These are phyloP conservation scores for Ceratotherium simum DNA, from an alignment of 2,113 vertebrate species.

Conservation along the genomic window DNA sequence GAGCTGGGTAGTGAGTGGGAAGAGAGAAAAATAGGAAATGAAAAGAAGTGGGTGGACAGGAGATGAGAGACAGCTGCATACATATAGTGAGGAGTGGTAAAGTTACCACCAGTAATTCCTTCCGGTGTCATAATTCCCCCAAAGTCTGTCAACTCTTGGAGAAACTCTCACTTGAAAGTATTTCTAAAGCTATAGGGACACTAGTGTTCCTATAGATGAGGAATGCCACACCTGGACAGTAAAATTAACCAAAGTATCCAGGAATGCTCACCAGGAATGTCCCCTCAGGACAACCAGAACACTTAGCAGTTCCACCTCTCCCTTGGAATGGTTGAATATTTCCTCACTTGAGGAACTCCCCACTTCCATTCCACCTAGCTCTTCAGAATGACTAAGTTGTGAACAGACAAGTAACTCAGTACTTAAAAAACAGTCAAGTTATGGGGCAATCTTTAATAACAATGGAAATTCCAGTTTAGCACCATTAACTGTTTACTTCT, in stretches of 20 bases:
- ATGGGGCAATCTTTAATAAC: conserved; percentile 9
- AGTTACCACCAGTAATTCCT: not conserved
- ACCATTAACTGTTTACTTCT: not conserved
- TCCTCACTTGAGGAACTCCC: conserved; percentile 50
- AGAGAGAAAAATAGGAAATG: conserved; percentile 2
- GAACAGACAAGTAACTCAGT: conserved; percentile 44
- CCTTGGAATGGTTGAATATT: not conserved
- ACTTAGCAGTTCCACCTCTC: not conserved
- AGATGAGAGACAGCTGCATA: not conserved
- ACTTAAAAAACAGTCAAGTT: conserved; percentile 11
- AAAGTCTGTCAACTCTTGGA: not conserved
- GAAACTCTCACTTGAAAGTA: not conserved
- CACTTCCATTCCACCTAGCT: conserved; percentile 19
- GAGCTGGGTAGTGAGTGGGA: not conserved
- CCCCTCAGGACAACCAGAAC: conserved; percentile 47
- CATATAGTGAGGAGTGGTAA: not conserved
- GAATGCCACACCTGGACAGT: conserved; percentile 23
- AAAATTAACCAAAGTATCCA: conserved; percentile 49
- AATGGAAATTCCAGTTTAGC: conserved; percentile 48
- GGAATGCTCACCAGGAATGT: conserved; percentile 44
- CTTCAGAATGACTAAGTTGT: conserved; percentile 55
- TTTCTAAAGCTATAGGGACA: conserved; percentile 32
- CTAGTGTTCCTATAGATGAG: not conserved
- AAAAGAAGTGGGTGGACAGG: not conserved
- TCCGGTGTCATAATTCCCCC: not conserved